Conservation (phyloP, 23 tunicate genomes). For the Clavelina lepadiformis region DNA sequence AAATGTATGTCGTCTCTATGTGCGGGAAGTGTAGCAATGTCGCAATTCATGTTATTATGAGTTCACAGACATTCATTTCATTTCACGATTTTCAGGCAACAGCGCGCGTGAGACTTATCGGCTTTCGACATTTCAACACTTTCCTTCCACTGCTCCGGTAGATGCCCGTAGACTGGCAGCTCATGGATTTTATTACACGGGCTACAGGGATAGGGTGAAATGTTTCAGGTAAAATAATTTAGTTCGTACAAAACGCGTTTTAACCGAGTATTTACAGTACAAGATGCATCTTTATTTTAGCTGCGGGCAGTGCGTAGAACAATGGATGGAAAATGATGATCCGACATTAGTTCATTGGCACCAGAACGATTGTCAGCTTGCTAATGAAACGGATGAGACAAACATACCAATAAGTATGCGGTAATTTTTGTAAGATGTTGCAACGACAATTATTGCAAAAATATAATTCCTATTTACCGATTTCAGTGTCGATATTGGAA, state of each 20-base stretch:
- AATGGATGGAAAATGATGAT: slow-evolving; percentile 15
- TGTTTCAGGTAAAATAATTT: slow-evolving; percentile 20
- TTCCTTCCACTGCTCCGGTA: not conserved
- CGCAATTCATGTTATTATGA: not conserved
- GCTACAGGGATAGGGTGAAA: slow-evolving; percentile 20
- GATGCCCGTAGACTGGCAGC: slow-evolving; percentile 16
- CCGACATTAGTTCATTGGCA: slow-evolving; percentile 12
- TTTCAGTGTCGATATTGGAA: slow-evolving; percentile 3
- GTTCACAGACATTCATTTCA: not conserved
- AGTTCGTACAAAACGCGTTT: not conserved
- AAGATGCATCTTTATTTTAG: not conserved
- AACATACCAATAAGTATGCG: slow-evolving; percentile 10
- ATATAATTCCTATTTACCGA: not conserved
- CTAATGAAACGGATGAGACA: not conserved
- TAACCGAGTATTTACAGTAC: not conserved
- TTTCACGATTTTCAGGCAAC: too few species aligned
- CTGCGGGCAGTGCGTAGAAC: slow-evolving; percentile 27
- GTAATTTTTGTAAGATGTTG: not conserved
- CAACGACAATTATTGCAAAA: not conserved
- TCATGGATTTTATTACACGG: slow-evolving; percentile 17
- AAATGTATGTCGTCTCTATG: too few species aligned
- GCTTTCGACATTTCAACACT: not conserved
- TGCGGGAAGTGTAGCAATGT: too few species aligned
- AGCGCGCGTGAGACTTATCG: slow-evolving; percentile 7
- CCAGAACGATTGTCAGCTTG: slow-evolving; percentile 6